Evolutionary conservation across 2,113 vertebrate genomes (phyloP).

Genomic region (Neogobius melanostomus): DNA sequence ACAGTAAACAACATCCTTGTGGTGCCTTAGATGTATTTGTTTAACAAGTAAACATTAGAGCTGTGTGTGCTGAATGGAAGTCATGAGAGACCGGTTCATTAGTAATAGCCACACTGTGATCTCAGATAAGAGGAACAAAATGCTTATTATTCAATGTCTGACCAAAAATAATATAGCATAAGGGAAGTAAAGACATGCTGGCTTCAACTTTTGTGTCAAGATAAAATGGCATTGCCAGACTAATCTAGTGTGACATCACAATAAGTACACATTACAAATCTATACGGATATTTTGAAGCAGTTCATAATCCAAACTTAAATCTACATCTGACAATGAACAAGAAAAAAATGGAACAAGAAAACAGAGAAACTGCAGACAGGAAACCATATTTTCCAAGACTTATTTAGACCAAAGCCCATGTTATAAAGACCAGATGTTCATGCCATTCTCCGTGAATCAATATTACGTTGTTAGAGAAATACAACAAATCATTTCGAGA

Average conservation of each 20-base stretch:
- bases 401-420: not conserved
- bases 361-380: slow-evolving; percentile 1
- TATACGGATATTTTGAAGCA: too few relatives aligned
- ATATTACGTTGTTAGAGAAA: too few relatives aligned
- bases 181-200: not conserved
- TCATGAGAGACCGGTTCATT: slow-evolving; percentile 37
- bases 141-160: slow-evolving; percentile 34
- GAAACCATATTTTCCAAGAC: slow-evolving; percentile 13
- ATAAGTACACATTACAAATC: too few relatives aligned
- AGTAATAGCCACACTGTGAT: slow-evolving; percentile 15
- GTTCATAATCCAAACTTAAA: too few relatives aligned
- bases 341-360: slow-evolving; percentile 11
- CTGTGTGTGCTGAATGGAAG: slow-evolving; percentile 22
- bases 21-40: slow-evolving; percentile 6
- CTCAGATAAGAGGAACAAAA: slow-evolving; percentile 27
- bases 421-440: not conserved
- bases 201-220: not conserved
- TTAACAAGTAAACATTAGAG: slow-evolving; percentile 37
- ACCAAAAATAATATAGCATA: slow-evolving; percentile 1
- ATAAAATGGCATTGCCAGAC: too few relatives aligned
- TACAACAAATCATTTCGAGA: too few relatives aligned
- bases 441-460: not conserved
- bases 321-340: not conserved
- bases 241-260: too few relatives aligned
- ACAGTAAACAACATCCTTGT: slow-evolving; percentile 5